Evolutionary conservation across 2,888 invertebrate genomes (phyloP).

Genomic region (Ochropleura leucogaster): DNA sequence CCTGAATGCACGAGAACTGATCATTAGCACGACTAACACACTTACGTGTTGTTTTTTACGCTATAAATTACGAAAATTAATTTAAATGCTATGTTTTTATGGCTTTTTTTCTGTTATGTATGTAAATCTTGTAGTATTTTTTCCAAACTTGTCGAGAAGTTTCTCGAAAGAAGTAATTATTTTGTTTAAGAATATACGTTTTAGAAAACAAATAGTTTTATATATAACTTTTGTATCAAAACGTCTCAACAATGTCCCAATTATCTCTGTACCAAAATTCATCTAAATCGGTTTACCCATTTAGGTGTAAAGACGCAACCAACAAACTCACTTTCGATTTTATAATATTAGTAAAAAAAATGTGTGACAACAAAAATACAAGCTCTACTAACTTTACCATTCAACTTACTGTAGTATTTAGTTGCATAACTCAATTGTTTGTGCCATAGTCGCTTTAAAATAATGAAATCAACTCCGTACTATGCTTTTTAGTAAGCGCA

Average conservation of each 20-base stretch:
- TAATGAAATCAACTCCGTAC: background rate
- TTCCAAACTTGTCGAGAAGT: background rate
- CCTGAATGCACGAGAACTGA: slow-evolving; percentile 37
- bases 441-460: background rate
- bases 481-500: background rate
- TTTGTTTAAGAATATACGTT: too few species aligned
- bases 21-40: slow-evolving; percentile 42
- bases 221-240: too few species aligned
- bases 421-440: background rate
- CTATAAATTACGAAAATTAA: slow-evolving; percentile 4
- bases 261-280: too few species aligned
- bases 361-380: too few species aligned
- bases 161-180: too few species aligned
- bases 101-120: background rate
- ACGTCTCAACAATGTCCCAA: too few species aligned
- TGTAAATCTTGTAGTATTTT: background rate
- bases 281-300: too few species aligned
- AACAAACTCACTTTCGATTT: too few species aligned
- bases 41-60: background rate
- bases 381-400: background rate
- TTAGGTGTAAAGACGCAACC: too few species aligned
- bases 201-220: too few species aligned
- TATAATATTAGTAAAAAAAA: too few species aligned
- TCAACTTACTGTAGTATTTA: background rate
- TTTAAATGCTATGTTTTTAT: background rate